Conservation (phyloP, 2,888 invertebrate species). For the Punctoribates punctum region DNA sequence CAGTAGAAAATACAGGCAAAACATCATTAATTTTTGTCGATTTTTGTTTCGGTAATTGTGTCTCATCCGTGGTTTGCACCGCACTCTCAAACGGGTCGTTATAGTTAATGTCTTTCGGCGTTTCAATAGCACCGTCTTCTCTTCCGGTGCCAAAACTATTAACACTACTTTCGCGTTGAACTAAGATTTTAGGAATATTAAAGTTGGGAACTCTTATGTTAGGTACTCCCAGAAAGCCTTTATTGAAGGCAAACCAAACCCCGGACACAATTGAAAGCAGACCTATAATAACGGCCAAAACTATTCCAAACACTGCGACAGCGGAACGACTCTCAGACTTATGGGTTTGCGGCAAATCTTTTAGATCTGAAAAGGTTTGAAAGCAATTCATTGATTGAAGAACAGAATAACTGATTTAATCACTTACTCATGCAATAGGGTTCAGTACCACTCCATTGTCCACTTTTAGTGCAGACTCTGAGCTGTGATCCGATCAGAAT, state of each 20-base stretch:
- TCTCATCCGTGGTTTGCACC: too few species aligned
- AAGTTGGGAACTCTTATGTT: neutral
- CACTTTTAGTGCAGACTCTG: neutral
- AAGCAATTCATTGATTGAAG: neutral
- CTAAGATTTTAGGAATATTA: neutral
- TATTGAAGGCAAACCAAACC: neutral
- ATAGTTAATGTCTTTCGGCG: neutral
- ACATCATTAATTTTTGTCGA: neutral
- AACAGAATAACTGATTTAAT: neutral
- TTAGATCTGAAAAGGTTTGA: neutral
- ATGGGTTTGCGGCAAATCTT: neutral
- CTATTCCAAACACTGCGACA: neutral
- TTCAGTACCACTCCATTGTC: conserved; percentile 19
- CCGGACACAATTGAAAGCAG: too few species aligned
- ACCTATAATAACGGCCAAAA: neutral
- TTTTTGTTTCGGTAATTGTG: neutral
- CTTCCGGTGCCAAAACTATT: neutral
- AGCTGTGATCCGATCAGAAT: neutral
- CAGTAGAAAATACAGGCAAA: neutral
- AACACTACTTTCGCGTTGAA: too few species aligned
- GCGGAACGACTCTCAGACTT: neutral
- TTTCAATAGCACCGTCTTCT: neutral
- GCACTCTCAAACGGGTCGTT: too few species aligned
- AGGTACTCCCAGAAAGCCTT: neutral
- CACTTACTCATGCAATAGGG: conserved; percentile 5